A percentile compares a stretch with the other conserved stretches of the same genome.
phyloP scores from a whole-genome alignment of 2,888 invertebrate species.

The Listrodromus nycthemerus region DNA sequence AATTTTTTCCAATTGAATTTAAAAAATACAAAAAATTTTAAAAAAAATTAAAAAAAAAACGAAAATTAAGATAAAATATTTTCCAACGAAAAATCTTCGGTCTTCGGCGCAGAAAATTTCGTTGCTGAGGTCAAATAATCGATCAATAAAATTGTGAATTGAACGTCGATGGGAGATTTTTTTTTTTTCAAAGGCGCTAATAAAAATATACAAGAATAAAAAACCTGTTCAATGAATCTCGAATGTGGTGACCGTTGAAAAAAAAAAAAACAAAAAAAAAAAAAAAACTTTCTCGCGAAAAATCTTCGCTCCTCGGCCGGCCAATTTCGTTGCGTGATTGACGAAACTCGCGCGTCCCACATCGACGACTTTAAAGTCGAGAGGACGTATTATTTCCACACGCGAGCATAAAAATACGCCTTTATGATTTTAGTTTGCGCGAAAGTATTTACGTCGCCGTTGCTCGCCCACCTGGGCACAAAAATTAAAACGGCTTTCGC shows the following conservation, averaged over 20 bases:
- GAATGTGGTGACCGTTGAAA: neutral
- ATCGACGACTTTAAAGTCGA: no score
- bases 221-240: slow-evolving; percentile 13
- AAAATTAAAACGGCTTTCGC: slow-evolving; percentile 9
- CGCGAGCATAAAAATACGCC: no score
- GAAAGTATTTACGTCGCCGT: neutral
- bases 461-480: neutral
- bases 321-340: slow-evolving; percentile 4
- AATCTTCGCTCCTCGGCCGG: slow-evolving; percentile 12
- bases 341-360: slow-evolving; percentile 21
- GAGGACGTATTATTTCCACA: no score
- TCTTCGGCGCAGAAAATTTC: no score
- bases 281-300: slow-evolving; percentile 34
- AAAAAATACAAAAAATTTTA: neutral
- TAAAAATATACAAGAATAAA: neutral
- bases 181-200: neutral
- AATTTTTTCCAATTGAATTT: neutral
- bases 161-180: neutral
- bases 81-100: no score
- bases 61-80: no score
- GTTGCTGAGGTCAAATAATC: neutral
- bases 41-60: no score
- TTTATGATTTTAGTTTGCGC: no score
- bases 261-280: neutral
- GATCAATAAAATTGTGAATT: neutral